Evolutionary conservation across 2,113 vertebrate genomes (phyloP), one percentile per base, ranked within the genome.

Genomic region (Callorhinus ursinus): DNA sequence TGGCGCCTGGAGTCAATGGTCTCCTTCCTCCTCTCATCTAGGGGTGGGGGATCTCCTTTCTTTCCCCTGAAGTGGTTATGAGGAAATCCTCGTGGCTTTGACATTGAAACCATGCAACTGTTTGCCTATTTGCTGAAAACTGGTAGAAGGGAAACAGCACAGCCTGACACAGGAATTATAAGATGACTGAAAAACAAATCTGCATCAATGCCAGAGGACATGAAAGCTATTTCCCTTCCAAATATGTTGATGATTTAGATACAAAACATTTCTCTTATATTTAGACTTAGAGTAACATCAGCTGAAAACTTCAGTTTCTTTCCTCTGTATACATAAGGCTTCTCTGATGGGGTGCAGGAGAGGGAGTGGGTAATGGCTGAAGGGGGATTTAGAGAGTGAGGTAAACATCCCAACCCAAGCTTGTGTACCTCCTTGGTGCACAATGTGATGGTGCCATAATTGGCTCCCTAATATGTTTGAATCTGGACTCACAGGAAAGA

Each of bases 111-210:
- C 24, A 87, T 16, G 24, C 21, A 49, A 39, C 49, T 76, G 18
- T 69, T 80, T 81, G 79, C 46, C 49, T 92, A 18, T 76, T 96
- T 67, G 33, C 76, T 90, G 90, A 94, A 86, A 96, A 76, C 59
- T 55, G 72, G 57, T 85, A 69, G 31, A 79, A 15, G 31, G 21
- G 92, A 97, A 96, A 49, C 19, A 79, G 61, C 26, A 33, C 49
- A 86, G 9, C 7, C 49, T 51, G 14, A 46, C 59, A 81, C 22
- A 51, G 5, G 87, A 67, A 69, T 87, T 90, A 21, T 15, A 95
- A 31, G 65, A 76, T 81, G 63, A 24, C 18, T 67, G n/a, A 46
- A n/a, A 39, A 57, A 46, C 57, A 74, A 69, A 10, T 69, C 4
- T 28, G 82, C 59, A 42, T 46, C 22, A 53, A 46, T 14, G 31